Percentiles rank a stretch among this genome's conserved stretches.
Evolutionary conservation across 1,140 invertebrate species (phyloP).

Genomic region (Venturia canescens): DNA sequence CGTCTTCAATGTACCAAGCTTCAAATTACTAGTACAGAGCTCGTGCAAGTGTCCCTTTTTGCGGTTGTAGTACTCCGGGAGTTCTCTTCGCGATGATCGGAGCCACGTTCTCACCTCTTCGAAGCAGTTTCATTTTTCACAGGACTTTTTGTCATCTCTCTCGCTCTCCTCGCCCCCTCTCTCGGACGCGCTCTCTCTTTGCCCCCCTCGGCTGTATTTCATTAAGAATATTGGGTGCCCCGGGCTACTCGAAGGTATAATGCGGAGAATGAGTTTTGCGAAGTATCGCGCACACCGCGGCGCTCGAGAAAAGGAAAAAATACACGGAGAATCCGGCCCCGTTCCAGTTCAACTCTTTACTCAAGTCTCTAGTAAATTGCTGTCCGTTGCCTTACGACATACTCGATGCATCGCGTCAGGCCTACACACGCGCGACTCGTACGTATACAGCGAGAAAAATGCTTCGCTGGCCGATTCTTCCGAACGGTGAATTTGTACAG

Average conservation of each 20-base stretch:
- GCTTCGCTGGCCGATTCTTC: constrained; percentile 1
- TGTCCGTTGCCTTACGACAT: constrained; percentile 40
- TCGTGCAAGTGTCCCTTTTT: too few relatives aligned
- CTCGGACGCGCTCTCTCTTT: not conserved
- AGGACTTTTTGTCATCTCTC: not conserved
- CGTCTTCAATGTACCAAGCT: too few relatives aligned
- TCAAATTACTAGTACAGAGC: too few relatives aligned
- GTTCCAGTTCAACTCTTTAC: constrained; percentile 41
- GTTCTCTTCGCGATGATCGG: not conserved
- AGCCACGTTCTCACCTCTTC: not conserved
- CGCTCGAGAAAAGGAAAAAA: not conserved
- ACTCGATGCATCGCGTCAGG: constrained; percentile 27
- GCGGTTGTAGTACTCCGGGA: too few relatives aligned
- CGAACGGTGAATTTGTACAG: not conserved
- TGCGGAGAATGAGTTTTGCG: not conserved
- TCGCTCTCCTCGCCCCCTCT: too few relatives aligned
- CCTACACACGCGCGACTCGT: not conserved
- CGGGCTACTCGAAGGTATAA: not conserved
- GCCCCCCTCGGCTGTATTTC: not conserved
- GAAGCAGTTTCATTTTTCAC: not conserved
- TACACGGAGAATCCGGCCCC: constrained; percentile 40
- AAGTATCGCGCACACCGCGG: not conserved
- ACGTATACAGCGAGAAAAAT: constrained; percentile 16
- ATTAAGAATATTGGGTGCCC: constrained; percentile 2
- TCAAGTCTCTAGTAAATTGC: constrained; percentile 42